Evolutionary conservation across 2,888 invertebrate species (phyloP).

Genomic region (Anthoptus insignis): DNA sequence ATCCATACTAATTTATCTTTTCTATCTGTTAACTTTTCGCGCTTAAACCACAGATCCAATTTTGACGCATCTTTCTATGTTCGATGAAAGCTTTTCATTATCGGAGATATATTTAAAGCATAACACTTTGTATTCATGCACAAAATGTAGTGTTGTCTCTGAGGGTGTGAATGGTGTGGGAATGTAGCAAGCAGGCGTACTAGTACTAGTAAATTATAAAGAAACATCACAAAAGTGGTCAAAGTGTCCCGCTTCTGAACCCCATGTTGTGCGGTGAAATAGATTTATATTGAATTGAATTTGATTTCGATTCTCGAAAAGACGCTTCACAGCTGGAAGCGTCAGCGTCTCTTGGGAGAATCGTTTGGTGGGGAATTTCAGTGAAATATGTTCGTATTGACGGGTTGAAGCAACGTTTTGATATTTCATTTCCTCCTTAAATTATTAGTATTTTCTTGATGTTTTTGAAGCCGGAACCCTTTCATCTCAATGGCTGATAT

Average conservation of each 20-base stretch:
- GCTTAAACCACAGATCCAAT: too few species aligned
- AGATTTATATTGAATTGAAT: conserved; percentile 27
- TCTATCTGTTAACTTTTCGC: too few species aligned
- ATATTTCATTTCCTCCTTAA: background rate
- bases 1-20: too few species aligned
- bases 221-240: background rate
- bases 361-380: background rate
- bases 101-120: too few species aligned
- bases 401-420: background rate
- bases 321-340: conserved; percentile 4
- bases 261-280: background rate
- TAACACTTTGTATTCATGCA: too few species aligned
- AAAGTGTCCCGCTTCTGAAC: background rate
- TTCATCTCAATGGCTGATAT: too few species aligned
- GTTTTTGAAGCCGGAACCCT: background rate
- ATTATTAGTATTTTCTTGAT: background rate
- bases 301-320: conserved; percentile 20
- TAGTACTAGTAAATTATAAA: background rate
- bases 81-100: too few species aligned
- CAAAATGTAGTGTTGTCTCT: too few species aligned
- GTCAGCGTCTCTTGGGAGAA: background rate
- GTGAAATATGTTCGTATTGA: conserved; percentile 6
- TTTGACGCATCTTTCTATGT: too few species aligned
- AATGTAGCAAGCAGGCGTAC: too few species aligned
- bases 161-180: too few species aligned